Conservation (phyloP, 1,140 invertebrate species). For the Panagrolaimus sp. region DNA sequence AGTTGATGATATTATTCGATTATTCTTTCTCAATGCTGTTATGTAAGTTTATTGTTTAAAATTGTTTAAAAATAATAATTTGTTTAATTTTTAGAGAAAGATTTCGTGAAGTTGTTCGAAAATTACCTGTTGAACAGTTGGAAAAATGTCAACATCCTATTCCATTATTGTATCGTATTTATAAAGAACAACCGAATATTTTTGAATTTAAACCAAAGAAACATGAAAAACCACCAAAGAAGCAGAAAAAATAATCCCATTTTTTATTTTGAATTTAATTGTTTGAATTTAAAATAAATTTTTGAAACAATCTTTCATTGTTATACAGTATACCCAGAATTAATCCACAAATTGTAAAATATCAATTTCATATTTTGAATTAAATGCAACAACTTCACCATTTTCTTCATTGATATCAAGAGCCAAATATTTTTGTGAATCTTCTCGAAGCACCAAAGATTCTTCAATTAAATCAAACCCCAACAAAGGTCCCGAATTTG, state of each 20-base stretch:
- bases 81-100: neutral
- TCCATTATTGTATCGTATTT: neutral
- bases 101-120: neutral
- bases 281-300: too few species aligned
- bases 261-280: too few species aligned
- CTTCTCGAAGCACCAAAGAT: neutral
- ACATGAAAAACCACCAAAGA: too few species aligned
- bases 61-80: neutral
- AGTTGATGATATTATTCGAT: neutral
- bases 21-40: slow-evolving; percentile 3
- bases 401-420: neutral
- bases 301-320: too few species aligned
- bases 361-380: neutral
- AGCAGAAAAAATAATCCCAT: too few species aligned
- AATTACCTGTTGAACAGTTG: neutral
- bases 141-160: slow-evolving; percentile 2
- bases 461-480: slow-evolving; percentile 6
- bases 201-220: neutral
- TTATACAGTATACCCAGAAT: too few species aligned
- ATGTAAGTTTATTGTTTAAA: neutral
- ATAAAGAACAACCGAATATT: neutral
- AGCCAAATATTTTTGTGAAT: neutral
- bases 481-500: neutral
- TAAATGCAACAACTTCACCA: neutral
- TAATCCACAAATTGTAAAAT: neutral